Conservation (phyloP, 2,113 vertebrate genomes). For the Stercorarius parasiticus region DNA sequence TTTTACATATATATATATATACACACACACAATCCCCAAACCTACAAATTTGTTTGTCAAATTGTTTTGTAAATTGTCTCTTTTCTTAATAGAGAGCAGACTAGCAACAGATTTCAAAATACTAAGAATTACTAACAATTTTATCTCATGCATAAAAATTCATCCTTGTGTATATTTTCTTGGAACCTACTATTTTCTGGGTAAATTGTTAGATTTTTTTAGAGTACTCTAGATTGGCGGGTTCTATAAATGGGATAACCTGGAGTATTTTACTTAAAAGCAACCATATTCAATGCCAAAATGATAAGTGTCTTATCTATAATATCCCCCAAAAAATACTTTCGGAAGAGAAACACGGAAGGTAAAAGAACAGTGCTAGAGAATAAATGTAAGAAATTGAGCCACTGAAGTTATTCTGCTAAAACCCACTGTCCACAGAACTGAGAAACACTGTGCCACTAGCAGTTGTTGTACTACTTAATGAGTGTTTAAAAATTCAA, state of each 20-base stretch:
- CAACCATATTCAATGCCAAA: not conserved
- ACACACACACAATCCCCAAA: not conserved
- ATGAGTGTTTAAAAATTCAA: conserved; percentile 20
- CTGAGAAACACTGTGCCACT: not conserved
- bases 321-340: not conserved
- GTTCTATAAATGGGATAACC: not conserved
- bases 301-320: not conserved
- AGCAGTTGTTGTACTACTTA: not conserved
- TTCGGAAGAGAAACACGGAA: not conserved
- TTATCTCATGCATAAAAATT: conserved; percentile 19
- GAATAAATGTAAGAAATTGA: not conserved
- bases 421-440: not conserved
- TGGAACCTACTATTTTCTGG: not conserved
- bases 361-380: not conserved
- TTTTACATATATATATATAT: not conserved
- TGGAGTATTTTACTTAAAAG: not conserved
- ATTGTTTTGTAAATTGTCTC: not conserved
- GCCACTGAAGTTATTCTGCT: not conserved
- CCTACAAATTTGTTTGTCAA: not conserved
- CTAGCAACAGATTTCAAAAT: not conserved
- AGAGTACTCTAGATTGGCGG: not conserved
- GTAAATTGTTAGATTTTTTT: not conserved
- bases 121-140: not conserved
- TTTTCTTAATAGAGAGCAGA: not conserved
- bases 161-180: not conserved